Evolutionary conservation across 2,888 invertebrate species (phyloP).

Genomic region (Dinocampus coccinellae): DNA sequence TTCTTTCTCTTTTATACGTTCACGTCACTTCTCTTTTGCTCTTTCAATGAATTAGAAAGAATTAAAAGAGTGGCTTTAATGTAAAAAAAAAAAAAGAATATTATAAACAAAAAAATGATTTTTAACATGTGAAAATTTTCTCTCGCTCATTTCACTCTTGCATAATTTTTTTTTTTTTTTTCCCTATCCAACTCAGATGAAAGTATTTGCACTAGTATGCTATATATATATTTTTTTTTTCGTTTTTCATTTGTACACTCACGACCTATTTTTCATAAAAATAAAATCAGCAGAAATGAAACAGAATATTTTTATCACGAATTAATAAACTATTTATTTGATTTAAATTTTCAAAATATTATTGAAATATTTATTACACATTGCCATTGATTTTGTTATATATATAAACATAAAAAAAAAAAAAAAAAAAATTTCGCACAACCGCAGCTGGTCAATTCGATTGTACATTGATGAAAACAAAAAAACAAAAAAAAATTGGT

Average conservation of each 20-base stretch:
- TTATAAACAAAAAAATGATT: background rate
- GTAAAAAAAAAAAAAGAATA: background rate
- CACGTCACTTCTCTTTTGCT: too few species aligned
- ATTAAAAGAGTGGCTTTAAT: background rate
- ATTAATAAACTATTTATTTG: background rate
- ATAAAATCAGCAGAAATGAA: conserved; percentile 29
- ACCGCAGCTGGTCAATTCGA: background rate
- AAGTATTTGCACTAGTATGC: background rate
- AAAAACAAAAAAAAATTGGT: too few species aligned
- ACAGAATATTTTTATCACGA: conserved; percentile 21
- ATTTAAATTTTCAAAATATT: background rate
- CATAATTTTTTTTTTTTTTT: background rate
- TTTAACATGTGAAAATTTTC: background rate
- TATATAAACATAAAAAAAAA: background rate
- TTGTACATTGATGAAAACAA: too few species aligned
- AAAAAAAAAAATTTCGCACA: too few species aligned
- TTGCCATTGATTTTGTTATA: background rate
- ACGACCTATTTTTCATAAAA: conserved; percentile 4
- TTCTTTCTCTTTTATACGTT: background rate
- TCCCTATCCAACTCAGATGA: background rate
- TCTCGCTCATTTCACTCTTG: background rate
- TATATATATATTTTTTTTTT: background rate
- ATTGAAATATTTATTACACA: too few species aligned
- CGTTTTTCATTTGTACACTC: conserved; percentile 35
- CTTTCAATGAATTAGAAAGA: background rate